Base-by-base conservation (phyloP, 2,888 invertebrate species). In the Amphipyra tragopoginis region DNA sequence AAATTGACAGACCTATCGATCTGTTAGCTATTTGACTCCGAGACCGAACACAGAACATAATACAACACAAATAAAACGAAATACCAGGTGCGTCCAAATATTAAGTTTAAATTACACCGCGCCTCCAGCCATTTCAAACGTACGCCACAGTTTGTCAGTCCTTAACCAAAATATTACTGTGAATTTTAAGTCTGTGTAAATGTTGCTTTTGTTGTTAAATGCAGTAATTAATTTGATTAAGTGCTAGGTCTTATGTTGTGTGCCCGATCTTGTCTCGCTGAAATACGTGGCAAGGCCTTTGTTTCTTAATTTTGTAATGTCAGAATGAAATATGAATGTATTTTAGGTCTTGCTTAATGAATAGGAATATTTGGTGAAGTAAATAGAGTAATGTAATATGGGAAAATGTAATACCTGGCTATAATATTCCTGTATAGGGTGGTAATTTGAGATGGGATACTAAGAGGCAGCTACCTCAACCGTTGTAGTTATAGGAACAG, bases 201-300 rank as follows among this genome's bases (percentile, higher is more conserved):
- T 47, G 13, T 38, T 75, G 10, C 38, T 52, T 42, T n/a, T 10
- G 69, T 70, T 70, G 21, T 70, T 55, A 55, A 55, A 42, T 55
- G 21, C 21, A 42, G 63, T 51, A 40, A 70, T 75, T 75, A 49
- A 44, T 70, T 75, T 75, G 44, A 70, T 49, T 36, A 36, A 69
- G 36, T 34, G 15, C 40, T 13, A 29, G 36, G 10, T 56, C n/a
- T 44, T 33, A 15, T 36, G 21, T 40, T 49, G 10, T 42, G 51
- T 42, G n/a, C n/a, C 2, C 29, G 15, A 38, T 21, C 9, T 26
- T 7, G 42, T 65, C 26, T 56, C 38, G 4, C 44, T 21, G 34
- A 13, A 39, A 29, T 44, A 8, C 8, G 34, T 21, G 15, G n/a
- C 21, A 43, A 65, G 36, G 38, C 34, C n/a, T 49, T 49, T 47